phyloP scores from a whole-genome alignment of 2,113 vertebrate species.

The Camelus dromedarius region DNA sequence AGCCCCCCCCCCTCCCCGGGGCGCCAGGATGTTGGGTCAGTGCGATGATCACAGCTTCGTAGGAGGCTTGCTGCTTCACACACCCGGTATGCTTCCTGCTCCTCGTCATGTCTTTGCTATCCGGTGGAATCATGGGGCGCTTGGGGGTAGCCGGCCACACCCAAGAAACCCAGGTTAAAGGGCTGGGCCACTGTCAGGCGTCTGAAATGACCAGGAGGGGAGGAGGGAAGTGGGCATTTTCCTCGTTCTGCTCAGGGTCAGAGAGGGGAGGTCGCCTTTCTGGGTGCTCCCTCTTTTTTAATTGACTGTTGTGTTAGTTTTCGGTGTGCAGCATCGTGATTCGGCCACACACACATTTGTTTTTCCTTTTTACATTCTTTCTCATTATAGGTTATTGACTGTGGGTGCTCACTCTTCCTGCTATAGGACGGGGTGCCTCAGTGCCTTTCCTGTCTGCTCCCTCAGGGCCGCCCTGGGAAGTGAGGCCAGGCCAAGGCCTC shows the following conservation, averaged over 20 bases:
- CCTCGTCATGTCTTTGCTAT: not conserved
- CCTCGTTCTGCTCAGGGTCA: not conserved
- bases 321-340: too few relatives aligned
- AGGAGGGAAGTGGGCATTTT: not conserved
- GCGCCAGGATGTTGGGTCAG: not conserved
- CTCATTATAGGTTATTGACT: too few relatives aligned
- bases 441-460: not conserved
- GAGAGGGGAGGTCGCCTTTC: not conserved
- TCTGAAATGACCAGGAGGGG: not conserved
- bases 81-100: not conserved
- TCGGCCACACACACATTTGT: too few relatives aligned
- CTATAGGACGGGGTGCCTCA: fast-evolving
- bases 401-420: fast-evolving
- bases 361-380: too few relatives aligned
- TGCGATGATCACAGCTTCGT: fast-evolving
- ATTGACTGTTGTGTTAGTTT: too few relatives aligned
- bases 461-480: not conserved
- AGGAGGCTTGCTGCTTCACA: not conserved
- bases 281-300: fast-evolving
- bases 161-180: not conserved
- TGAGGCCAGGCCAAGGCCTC: too few relatives aligned
- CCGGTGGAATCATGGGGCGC: not conserved
- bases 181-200: not conserved
- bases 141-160: not conserved
- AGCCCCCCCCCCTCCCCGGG: not conserved